Base-by-base conservation (phyloP, 2,888 invertebrate genomes). In the Salticus scenicus region DNA sequence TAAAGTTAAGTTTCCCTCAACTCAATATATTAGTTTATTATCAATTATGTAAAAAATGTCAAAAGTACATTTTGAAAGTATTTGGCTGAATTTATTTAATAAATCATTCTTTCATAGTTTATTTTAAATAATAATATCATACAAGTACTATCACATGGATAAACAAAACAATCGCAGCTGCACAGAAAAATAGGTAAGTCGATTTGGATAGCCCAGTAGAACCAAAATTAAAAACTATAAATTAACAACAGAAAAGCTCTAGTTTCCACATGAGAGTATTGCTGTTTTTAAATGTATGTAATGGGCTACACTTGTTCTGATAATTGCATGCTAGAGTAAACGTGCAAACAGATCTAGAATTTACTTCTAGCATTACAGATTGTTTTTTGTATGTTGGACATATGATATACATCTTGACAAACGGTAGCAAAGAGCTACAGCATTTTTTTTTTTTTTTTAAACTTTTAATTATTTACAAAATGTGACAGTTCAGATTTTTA, bases 111-210 rank as follows among this genome's bases (percentile, higher is more conserved):
- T 83, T 77, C 51, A 83, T 41, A 77, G 57, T 73, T 83, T 83
- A 83, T 77, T 83, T 80, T 83, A 83, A 83, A 83, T 82, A 82
- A n/a, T n/a, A n/a, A 82, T 77, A 77, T 83, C 41, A 83, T 77
- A 83, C 83, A 83, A 66, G 73, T 77, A 77, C 83, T 83, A 83
- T 83, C 77, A 83, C 77, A 83, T 69, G 51, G 64, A 77, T 67
- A 31, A 82, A 75, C 82, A 82, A 67, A 83, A 83, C 66, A 75
- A 51, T 77, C 42, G 77, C 83, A 83, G 77, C 77, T 83, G 83
- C 67, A 83, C 63, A 77, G 67, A 71, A 73, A 83, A 57, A 67
- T 37, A 76, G 75, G 80, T 47, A 64, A 70, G 8, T 47, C 27
- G 42, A 71, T 71, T 14, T 27, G 24, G 17, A 57, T 24, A 57